These are phyloP conservation scores for Dromas ardeola DNA, from an alignment of 2,113 vertebrate genomes.

Conservation along the genomic window DNA sequence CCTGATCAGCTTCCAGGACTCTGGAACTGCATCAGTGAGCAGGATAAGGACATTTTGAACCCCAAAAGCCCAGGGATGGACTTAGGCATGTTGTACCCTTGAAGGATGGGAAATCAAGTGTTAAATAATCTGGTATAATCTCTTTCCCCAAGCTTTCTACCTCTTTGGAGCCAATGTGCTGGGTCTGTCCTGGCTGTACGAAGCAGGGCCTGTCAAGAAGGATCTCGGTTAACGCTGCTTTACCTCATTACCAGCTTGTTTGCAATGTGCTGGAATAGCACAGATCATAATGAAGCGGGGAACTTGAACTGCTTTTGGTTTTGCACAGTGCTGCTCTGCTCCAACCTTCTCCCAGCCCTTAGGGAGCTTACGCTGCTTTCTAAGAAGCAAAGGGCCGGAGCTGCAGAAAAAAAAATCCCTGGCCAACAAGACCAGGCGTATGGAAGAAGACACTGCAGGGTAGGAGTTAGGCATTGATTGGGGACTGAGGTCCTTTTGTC, in stretches of 20 bases:
- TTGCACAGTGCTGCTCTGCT: not conserved
- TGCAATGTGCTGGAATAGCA: not conserved
- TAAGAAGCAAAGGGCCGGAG: not conserved
- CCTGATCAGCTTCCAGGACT: not conserved
- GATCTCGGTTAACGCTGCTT: not conserved
- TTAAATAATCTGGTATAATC: not conserved
- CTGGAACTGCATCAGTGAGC: not conserved
- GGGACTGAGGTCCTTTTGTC: not conserved
- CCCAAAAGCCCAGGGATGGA: not conserved
- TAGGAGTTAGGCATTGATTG: not conserved
- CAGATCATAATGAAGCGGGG: not conserved
- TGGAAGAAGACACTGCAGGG: not conserved
- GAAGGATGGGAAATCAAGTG: not conserved
- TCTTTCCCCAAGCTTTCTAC: not conserved
- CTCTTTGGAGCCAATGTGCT: not conserved
- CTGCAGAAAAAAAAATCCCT: not conserved
- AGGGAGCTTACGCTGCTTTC: not conserved
- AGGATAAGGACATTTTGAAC: not conserved
- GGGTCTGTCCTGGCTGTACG: not conserved
- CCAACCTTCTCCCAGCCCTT: not conserved
- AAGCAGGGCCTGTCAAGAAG: not conserved
- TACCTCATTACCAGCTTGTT: not conserved
- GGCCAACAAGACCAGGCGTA: not conserved
- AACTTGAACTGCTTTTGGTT: not conserved
- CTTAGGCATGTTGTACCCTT: not conserved